A percentile compares a stretch with the other conserved stretches of the same genome.
Conservation (phyloP, 2,797 vertebrate genomes). For the Poliocrania exsul region DNA sequence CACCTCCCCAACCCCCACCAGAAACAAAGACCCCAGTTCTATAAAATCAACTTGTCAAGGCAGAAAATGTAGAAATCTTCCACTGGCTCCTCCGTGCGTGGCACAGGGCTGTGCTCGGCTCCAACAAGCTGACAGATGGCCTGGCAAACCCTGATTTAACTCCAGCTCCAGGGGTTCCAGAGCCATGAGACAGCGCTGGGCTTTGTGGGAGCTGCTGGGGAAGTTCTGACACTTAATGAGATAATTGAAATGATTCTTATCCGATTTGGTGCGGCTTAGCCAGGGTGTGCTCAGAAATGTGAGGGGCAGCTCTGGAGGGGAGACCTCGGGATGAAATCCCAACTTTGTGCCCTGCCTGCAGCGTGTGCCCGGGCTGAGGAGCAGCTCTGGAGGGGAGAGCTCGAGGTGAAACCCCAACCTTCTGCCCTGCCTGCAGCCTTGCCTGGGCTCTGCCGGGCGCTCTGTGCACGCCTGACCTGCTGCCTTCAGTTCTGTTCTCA, state of each 20-base stretch:
- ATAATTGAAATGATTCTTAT: background rate
- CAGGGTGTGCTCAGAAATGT: background rate
- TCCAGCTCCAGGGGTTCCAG: background rate
- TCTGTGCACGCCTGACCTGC: background rate
- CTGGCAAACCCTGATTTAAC: background rate
- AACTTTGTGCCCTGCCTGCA: background rate
- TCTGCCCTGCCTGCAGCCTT: background rate
- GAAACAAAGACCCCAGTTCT: background rate
- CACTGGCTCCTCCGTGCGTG: background rate
- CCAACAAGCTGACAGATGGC: slow-evolving; percentile 31
- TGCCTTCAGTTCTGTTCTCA: slow-evolving; percentile 6
- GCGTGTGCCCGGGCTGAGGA: rapidly evolving
- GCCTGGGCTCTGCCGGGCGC: background rate
- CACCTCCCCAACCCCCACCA: background rate
- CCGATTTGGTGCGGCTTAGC: background rate
- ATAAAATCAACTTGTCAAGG: background rate
- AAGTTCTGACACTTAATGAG: background rate
- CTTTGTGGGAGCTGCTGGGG: rapidly evolving
- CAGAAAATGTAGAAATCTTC: background rate
- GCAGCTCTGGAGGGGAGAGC: background rate
- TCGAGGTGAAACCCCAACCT: background rate
- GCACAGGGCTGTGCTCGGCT: background rate
- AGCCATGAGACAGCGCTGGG: background rate
- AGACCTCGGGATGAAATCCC: background rate
- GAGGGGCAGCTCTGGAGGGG: rapidly evolving